Evolutionary conservation across 2,113 vertebrate genomes (phyloP), one percentile per base, ranked within the genome.

Genomic region (Callopanchax toddi): DNA sequence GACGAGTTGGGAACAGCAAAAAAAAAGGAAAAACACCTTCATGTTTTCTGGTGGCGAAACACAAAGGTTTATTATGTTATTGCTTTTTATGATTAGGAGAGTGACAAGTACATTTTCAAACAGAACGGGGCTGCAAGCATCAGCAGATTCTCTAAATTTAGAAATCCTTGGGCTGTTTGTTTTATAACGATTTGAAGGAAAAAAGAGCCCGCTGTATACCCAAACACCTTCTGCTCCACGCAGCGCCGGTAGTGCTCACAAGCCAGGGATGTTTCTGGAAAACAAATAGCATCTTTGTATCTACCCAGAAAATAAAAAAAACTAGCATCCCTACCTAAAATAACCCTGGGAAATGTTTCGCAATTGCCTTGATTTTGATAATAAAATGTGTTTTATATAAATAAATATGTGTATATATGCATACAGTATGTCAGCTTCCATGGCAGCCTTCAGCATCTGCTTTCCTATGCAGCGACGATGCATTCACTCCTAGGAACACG

Each of bases 401-500:
- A 59, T 22, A 46, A 49, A 51, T 50, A 20, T 20, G 8, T n/a
- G 40, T 43, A 43, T 43, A 5, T 44, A 11, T 44, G 42, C 42
- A 44, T 42, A 42, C 39, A 42, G 39, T 42, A n/a, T 70, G 56
- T 32, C 49, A 51, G 70, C 61, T 85, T 62, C 43, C 58, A 74
- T 75, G 67, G 54, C 78, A 48, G 83, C 69, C 67, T 55, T 83
- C 60, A 79, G 79, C 83, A 83, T 80, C 74, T 84, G 76, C 73
- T 87, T 81, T 87, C 75, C 84, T 71, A 80, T 80, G 79, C 84
- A 66, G 79, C 81, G 65, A 67, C 67, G 67, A 77, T 81, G 77
- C 85, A 83, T 82, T 78, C 66, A 71, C 86, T 87, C 88, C 86
- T 83, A 89, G 89, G 87, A 89, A 90, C 89, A 89, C 75, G 71